Evolutionary conservation across 1,140 invertebrate species (phyloP).

Genomic region (Notospermus geniculatus): DNA sequence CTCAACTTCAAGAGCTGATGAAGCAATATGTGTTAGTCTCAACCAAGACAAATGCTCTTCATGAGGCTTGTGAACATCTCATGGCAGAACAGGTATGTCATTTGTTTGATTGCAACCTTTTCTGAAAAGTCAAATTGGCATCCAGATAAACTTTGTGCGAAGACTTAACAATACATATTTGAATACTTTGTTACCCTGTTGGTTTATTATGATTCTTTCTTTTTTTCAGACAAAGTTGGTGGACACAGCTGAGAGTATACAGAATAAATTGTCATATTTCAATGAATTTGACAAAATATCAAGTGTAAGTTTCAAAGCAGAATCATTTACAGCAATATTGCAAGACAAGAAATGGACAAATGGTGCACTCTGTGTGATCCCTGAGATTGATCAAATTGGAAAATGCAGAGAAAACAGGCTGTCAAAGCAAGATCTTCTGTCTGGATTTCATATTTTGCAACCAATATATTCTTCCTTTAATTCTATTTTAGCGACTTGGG

Average conservation of each 20-base stretch:
- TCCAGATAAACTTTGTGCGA: too few relatives aligned
- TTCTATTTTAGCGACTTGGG: slow-evolving; percentile 63
- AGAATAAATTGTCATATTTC: slow-evolving; percentile 79
- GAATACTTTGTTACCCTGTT: neutral
- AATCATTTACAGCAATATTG: too few relatives aligned
- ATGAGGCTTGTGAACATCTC: slow-evolving; percentile 84
- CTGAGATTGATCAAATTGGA: too few relatives aligned
- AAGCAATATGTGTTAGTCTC: slow-evolving; percentile 81
- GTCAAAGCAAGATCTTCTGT: too few relatives aligned
- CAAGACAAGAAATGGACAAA: too few relatives aligned
- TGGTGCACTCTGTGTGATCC: too few relatives aligned
- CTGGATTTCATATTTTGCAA: too few relatives aligned
- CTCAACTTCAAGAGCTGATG: slow-evolving; percentile 69
- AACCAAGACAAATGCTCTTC: slow-evolving; percentile 84
- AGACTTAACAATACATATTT: neutral
- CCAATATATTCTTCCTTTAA: too few relatives aligned
- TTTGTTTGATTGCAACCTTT: too few relatives aligned
- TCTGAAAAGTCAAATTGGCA: too few relatives aligned
- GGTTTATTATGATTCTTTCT: slow-evolving; percentile 19
- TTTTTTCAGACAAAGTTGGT: slow-evolving; percentile 69
- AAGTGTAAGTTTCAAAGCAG: slow-evolving; percentile 64
- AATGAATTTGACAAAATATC: slow-evolving; percentile 78
- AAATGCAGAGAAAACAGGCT: neutral
- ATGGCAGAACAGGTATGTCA: slow-evolving; percentile 73
- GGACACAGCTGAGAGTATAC: slow-evolving; percentile 74